Conservation (phyloP, 2,888 invertebrate genomes). For the Drosophila robusta region DNA sequence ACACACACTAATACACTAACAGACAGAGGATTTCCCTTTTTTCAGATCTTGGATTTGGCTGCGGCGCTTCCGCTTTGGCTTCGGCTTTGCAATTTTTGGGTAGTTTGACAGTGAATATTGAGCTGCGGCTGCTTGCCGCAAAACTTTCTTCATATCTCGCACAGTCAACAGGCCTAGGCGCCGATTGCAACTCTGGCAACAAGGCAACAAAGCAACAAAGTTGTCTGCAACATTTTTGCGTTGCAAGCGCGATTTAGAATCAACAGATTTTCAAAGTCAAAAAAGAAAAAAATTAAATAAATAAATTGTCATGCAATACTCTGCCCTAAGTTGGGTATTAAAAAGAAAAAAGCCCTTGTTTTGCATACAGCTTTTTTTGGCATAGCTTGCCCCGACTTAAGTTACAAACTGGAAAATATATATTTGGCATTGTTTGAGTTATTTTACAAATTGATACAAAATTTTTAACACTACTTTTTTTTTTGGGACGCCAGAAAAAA, state of each 20-base stretch:
- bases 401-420: not conserved
- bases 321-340: too few relatives aligned
- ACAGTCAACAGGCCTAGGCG: slow-evolving; percentile 47
- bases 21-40: slow-evolving; percentile 11
- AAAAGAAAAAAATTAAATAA: not conserved
- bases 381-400: slow-evolving; percentile 1
- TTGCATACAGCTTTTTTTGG: not conserved
- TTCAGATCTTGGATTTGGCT: slow-evolving; percentile 34
- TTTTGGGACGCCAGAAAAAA: not conserved
- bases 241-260: slow-evolving; percentile 10
- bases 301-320: too few relatives aligned
- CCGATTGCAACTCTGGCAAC: slow-evolving; percentile 33
- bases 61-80: slow-evolving; percentile 41
- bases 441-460: not conserved
- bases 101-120: slow-evolving; percentile 36
- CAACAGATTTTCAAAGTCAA: slow-evolving; percentile 3
- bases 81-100: slow-evolving; percentile 26
- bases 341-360: too few relatives aligned
- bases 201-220: slow-evolving; percentile 19
- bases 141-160: slow-evolving; percentile 68
- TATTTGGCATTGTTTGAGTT: not conserved
- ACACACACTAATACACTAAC: slow-evolving; percentile 1
- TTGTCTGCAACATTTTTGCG: slow-evolving; percentile 38
- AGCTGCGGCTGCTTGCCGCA: slow-evolving; percentile 33
- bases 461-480: not conserved